Conservation (phyloP, 30 jellyfish, hydroid and myxozoan species). For the Hydractinia echinata region DNA sequence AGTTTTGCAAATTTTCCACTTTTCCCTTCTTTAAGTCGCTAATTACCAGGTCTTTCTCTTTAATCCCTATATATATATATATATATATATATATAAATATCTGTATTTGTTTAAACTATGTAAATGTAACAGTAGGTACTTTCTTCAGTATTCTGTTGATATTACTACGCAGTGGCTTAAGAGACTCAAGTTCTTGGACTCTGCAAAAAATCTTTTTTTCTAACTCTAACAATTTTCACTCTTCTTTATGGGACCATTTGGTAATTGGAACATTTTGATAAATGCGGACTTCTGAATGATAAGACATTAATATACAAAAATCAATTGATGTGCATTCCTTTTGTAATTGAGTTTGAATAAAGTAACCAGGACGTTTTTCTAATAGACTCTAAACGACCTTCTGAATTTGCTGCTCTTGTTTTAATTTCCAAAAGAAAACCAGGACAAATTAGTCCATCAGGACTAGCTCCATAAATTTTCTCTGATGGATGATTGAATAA, state of each 20-base stretch:
- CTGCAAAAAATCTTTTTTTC: not conserved
- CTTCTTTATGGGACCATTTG: too few relatives aligned
- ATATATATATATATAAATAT: too few relatives aligned
- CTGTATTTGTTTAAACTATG: not conserved
- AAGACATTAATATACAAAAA: conserved; percentile 17
- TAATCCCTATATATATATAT: too few relatives aligned
- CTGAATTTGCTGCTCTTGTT: conserved; percentile 29
- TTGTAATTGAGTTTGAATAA: conserved; percentile 27
- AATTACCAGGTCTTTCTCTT: too few relatives aligned
- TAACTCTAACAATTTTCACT: not conserved
- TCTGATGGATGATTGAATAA: not conserved
- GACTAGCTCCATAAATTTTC: conserved; percentile 18
- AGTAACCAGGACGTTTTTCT: conserved; percentile 15
- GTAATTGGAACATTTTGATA: too few relatives aligned
- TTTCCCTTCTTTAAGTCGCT: too few relatives aligned
- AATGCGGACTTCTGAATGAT: not conserved
- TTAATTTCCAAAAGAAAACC: conserved; percentile 4
- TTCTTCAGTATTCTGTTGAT: not conserved
- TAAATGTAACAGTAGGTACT: not conserved
- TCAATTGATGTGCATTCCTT: conserved; percentile 26
- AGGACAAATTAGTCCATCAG: conserved; percentile 20
- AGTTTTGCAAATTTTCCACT: too few relatives aligned
- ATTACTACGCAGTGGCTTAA: not conserved
- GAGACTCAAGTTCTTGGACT: not conserved
- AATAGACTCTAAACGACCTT: not conserved